Evolutionary conservation across 1,140 invertebrate genomes (phyloP), one percentile per base, ranked within the genome.

Genomic region (Anastatus disparis): DNA sequence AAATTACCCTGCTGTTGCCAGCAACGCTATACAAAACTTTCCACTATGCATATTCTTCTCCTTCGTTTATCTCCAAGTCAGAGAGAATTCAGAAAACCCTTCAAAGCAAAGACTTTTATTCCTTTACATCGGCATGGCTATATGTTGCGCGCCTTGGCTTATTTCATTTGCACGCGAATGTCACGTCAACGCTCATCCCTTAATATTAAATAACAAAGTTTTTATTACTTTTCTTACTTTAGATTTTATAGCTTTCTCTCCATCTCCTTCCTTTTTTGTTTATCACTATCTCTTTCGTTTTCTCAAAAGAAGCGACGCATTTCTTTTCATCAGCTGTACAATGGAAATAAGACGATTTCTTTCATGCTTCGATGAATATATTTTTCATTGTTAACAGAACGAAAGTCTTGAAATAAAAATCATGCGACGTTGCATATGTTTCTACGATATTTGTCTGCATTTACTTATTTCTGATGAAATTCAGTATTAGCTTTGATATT

Each of bases 361-460:
- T 22, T 50, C n/a, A 17, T 44, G 46, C 61, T 22, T 35, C 44
- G 61, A 20, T 63, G 27, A 17, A 63, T n/a, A 63, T 63, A 63
- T 50, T 63, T 63, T 52, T 50, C 61, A 63, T 63, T 50, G 42
- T 63, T 63, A 63, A 38, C 44, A 42, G 42, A 10, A 20, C 35
- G 56, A 24, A 42, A 59, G n/a, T 7, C 29, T 35, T 38, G 20
- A n/a, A 35, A 40, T 10, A 55, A 53, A 53, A 31, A 55, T 55
- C 20, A 6, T 44, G n/a, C 27, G n/a, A 9, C 1, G n/a, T 26
- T 35, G 52, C 26, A 35, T 20, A 31, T 35, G 29, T n/a, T 35
- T 4, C 3, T 27, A 7, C 26, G 26, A 2, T 29, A 29, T 13
- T 35, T 35, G 10, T 35, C 10, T 35, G 4, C 31, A 35, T 35